Evolutionary conservation across 2,888 invertebrate species (phyloP).

Genomic region (Oconnorella tubifera): DNA sequence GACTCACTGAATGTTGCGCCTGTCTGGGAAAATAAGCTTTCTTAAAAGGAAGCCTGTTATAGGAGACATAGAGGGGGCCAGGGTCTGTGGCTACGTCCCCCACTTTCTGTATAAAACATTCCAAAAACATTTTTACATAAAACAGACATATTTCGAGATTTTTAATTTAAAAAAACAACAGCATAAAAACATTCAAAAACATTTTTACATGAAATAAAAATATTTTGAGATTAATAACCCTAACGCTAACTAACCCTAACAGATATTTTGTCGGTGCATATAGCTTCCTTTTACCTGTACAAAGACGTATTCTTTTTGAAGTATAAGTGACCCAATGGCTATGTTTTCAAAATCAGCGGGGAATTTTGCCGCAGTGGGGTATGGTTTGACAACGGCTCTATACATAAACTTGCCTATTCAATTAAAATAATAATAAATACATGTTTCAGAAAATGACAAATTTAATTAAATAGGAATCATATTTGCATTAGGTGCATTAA

Average conservation of each 20-base stretch:
- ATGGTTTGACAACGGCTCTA: constrained; percentile 35
- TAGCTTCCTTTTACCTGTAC: constrained; percentile 38
- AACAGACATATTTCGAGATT: no score
- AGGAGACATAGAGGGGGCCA: constrained; percentile 44
- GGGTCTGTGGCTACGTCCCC: constrained; percentile 25
- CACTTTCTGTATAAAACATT: not conserved
- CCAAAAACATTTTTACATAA: no score
- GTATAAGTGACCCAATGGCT: constrained; percentile 41
- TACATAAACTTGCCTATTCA: constrained; percentile 32
- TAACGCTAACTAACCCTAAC: no score
- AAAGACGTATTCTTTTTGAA: constrained; percentile 48
- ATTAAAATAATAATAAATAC: no score
- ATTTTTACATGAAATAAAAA: no score
- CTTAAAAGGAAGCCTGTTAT: constrained; percentile 43
- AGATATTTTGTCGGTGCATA: not conserved
- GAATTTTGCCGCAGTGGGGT: constrained; percentile 20
- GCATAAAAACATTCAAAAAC: no score
- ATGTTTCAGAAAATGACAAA: no score
- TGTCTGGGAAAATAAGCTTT: constrained; percentile 45
- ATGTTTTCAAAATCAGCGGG: constrained; percentile 32
- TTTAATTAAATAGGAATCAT: no score
- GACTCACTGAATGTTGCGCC: constrained; percentile 40
- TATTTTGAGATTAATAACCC: no score
- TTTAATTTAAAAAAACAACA: no score
- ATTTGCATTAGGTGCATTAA: no score